phyloP scores from a whole-genome alignment of 2,113 vertebrate genomes.

The Tychaedon coryphoeus region DNA sequence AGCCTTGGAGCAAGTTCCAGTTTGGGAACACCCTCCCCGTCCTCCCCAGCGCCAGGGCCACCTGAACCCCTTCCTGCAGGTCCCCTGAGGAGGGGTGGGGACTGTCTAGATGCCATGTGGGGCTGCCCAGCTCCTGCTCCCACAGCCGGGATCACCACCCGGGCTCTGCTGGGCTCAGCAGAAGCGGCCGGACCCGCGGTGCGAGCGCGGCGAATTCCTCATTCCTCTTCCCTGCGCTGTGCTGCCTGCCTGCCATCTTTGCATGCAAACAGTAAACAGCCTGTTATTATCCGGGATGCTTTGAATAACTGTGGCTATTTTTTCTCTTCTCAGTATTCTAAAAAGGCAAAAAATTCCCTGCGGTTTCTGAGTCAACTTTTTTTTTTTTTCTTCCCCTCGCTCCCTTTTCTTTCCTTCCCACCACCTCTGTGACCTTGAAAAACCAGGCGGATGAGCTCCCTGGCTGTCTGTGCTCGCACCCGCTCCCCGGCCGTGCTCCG shows the following conservation, averaged over 20 bases:
- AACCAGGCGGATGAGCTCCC: background rate
- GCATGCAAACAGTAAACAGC: constrained; percentile 69
- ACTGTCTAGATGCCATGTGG: accelerated
- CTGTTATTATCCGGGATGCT: constrained; percentile 73
- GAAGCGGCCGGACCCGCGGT: background rate
- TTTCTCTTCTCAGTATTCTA: constrained; percentile 74
- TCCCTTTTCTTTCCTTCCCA: constrained; percentile 61
- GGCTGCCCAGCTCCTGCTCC: background rate
- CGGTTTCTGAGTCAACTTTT: constrained; percentile 67
- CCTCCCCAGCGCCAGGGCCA: background rate
- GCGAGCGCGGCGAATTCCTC: constrained; percentile 6
- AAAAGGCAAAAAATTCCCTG: constrained; percentile 74
- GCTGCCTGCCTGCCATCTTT: constrained; percentile 64
- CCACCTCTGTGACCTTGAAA: constrained; percentile 57
- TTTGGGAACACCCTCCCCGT: background rate
- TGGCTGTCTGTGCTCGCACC: background rate
- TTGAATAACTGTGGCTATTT: constrained; percentile 72
- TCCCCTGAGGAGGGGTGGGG: accelerated
- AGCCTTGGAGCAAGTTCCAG: background rate
- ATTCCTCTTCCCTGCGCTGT: constrained; percentile 38
- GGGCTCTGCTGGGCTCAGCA: background rate
- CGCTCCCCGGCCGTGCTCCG: accelerated
- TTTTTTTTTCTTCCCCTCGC: background rate
- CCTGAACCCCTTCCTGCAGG: background rate
- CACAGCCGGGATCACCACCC: accelerated